phyloP scores from a whole-genome alignment of 2,113 vertebrate species.

The Oxyura jamaicensis region DNA sequence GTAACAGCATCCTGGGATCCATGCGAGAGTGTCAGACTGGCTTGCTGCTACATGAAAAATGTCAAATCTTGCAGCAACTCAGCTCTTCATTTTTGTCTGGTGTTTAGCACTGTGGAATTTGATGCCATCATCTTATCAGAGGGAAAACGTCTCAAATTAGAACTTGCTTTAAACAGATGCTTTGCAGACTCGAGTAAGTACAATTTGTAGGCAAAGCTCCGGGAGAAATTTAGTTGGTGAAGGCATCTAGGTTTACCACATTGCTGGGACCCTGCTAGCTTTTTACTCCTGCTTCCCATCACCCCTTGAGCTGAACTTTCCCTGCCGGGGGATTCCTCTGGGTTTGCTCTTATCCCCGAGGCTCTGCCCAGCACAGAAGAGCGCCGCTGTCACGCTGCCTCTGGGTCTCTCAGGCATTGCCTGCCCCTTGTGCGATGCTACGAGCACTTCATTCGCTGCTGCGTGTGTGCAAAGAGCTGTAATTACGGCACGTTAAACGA shows the following conservation, averaged over 20 bases:
- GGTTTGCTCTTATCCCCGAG: background rate
- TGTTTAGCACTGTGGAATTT: slow-evolving; percentile 48
- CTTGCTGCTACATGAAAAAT: slow-evolving; percentile 58
- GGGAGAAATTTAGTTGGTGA: background rate
- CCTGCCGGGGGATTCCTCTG: background rate
- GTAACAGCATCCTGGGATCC: slow-evolving; percentile 12
- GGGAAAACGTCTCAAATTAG: slow-evolving; percentile 49
- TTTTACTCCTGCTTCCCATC: background rate
- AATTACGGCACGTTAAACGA: background rate
- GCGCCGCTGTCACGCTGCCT: background rate
- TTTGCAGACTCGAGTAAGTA: background rate
- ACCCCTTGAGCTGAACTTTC: background rate
- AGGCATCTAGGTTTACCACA: background rate
- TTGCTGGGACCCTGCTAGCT: background rate
- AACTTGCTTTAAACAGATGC: slow-evolving; percentile 37
- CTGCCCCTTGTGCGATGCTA: background rate
- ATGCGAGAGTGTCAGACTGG: slow-evolving; percentile 35
- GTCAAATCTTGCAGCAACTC: slow-evolving; percentile 31
- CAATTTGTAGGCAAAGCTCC: background rate
- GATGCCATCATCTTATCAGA: slow-evolving; percentile 33
- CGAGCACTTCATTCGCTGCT: background rate
- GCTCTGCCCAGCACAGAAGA: background rate
- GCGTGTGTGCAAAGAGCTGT: background rate
- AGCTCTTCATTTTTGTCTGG: slow-evolving; percentile 45
- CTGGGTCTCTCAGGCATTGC: background rate